phyloP scores from a whole-genome alignment of 2,888 invertebrate species.

The Stenodema calcarata region DNA sequence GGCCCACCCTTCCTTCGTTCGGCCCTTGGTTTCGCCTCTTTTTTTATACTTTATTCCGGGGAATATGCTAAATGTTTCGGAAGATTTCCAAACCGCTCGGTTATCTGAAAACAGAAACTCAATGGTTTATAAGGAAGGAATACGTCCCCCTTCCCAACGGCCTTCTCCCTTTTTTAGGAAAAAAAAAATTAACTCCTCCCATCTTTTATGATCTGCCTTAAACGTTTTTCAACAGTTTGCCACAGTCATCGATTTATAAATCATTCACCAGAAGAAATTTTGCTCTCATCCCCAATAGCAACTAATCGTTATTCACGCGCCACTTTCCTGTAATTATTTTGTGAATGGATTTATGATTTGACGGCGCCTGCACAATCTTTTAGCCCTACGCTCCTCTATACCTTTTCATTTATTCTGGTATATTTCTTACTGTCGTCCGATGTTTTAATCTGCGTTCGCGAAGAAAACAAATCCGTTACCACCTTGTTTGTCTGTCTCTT shows the following conservation, averaged over 20 bases:
- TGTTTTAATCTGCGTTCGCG: constrained; percentile 19
- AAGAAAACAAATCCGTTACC: constrained; percentile 33
- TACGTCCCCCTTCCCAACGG: constrained; percentile 6
- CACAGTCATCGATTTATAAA: constrained; percentile 42
- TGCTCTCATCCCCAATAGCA: constrained; percentile 20
- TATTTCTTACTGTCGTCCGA: background rate
- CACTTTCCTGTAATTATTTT: constrained; percentile 35
- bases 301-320: constrained; percentile 42
- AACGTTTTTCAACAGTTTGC: constrained; percentile 52
- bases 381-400: background rate
- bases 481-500: constrained; percentile 4
- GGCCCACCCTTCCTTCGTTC: constrained; percentile 1
- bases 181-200: constrained; percentile 52
- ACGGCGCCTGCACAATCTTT: constrained; percentile 22
- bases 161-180: background rate
- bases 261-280: background rate
- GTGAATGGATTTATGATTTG: constrained; percentile 36
- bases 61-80: constrained; percentile 56
- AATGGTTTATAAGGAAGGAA: constrained; percentile 55
- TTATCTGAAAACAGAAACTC: constrained; percentile 55
- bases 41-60: constrained; percentile 33
- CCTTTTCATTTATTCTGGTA: background rate
- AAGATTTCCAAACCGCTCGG: constrained; percentile 54
- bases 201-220: constrained; percentile 53
- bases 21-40: background rate